Percentiles rank a stretch among this genome's conserved stretches.
Conservation (phyloP, 2,113 vertebrate species). For the Cyprinodon brontotheroides region DNA sequence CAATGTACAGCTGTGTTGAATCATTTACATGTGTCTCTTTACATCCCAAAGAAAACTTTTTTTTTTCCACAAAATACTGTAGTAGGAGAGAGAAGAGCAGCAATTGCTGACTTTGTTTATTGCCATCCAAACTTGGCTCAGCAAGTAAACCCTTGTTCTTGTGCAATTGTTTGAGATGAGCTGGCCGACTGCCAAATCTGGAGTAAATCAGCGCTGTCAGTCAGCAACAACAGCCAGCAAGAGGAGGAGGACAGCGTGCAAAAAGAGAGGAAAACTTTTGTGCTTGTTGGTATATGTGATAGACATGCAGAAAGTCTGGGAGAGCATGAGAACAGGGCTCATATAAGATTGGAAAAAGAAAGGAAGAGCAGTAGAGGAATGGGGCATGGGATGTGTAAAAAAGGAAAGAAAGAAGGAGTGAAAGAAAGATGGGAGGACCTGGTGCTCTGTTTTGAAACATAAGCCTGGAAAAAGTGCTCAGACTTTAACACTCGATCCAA, state of each 20-base stretch:
- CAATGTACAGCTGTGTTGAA: background rate
- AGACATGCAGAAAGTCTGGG: constrained; percentile 46
- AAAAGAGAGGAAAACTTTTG: constrained; percentile 31
- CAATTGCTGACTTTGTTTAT: constrained; percentile 78
- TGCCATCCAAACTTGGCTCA: constrained; percentile 77
- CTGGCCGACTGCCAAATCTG: constrained; percentile 75
- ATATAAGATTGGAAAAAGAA: constrained; percentile 17
- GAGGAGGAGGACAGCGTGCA: constrained; percentile 16
- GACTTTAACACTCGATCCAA: constrained; percentile 71
- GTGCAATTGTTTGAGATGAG: constrained; percentile 78
- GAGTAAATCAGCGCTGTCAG: constrained; percentile 81
- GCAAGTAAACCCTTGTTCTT: constrained; percentile 60
- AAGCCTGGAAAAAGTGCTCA: constrained; percentile 73
- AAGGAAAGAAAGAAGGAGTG: constrained; percentile 18
- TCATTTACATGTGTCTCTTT: constrained; percentile 5
- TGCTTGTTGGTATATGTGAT: constrained; percentile 39
- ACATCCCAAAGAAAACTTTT: constrained; percentile 13
- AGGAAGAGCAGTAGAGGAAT: constrained; percentile 25
- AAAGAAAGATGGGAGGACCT: constrained; percentile 46
- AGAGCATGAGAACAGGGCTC: constrained; percentile 38
- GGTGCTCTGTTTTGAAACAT: constrained; percentile 77
- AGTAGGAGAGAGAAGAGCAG: constrained; percentile 55
- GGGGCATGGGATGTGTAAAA: constrained; percentile 51
- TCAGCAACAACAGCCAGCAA: constrained; percentile 73
- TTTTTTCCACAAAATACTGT: background rate